These are phyloP conservation scores for Digitonthophagus gazella DNA, from an alignment of 2,888 invertebrate species.

Conservation along the genomic window DNA sequence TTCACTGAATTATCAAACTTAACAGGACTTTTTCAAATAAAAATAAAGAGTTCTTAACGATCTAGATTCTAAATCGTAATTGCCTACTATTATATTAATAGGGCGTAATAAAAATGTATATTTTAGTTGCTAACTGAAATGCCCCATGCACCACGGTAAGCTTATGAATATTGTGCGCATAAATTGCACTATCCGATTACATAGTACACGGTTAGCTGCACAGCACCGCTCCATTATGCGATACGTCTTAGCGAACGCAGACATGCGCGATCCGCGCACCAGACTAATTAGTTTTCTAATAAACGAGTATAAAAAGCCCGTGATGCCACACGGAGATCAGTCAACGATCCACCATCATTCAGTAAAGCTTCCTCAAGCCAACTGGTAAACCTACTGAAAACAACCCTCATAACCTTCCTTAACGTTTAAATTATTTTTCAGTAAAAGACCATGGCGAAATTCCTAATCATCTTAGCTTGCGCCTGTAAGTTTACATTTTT, in stretches of 20 bases:
- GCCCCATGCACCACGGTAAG: background rate
- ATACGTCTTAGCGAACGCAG: background rate
- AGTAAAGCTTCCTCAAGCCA: background rate
- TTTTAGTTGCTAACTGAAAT: background rate
- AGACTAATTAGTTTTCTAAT: background rate
- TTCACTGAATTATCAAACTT: too few species aligned
- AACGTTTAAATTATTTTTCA: conserved; percentile 7
- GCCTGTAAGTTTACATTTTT: conserved; percentile 17
- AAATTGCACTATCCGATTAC: background rate
- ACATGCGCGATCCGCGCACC: background rate
- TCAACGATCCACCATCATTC: background rate
- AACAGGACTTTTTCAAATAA: too few species aligned
- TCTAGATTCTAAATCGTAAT: background rate
- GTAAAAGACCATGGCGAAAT: conserved; percentile 21
- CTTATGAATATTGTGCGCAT: background rate
- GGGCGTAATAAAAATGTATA: background rate
- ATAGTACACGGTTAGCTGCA: background rate
- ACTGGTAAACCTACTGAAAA: background rate
- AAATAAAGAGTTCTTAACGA: too few species aligned
- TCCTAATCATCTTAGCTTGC: conserved; percentile 19
- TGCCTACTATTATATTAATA: background rate
- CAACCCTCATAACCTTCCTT: background rate
- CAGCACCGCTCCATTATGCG: background rate
- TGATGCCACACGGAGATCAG: background rate
- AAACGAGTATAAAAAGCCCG: background rate